Evolutionary conservation across 2,113 vertebrate genomes (phyloP), one percentile per base, ranked within the genome.

Genomic region (Himantopus leucocephalus): DNA sequence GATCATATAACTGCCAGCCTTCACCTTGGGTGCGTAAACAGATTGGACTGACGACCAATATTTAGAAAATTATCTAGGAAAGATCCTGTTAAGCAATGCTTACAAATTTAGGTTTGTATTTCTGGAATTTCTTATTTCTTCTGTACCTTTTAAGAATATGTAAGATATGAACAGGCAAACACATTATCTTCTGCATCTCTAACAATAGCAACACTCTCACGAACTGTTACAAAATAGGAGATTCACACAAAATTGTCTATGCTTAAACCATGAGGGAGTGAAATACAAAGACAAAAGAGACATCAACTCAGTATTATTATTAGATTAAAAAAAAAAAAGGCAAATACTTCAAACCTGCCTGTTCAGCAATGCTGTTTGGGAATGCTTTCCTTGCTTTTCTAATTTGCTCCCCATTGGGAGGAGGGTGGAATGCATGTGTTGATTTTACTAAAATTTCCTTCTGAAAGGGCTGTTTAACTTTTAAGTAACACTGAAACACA

Each of bases 321-420:
- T 64, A 85, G 15, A 77, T 63, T 41, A 19, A 12, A 41, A 63
- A 48, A 80, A 59, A 85, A 53, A 30, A 59, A 48, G 37, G 7
- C 5, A 91, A 70, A 83, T 29, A 37, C 23, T 92, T 58, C 52
- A 89, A 80, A 92, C 18, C 4, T 71, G 9, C 19, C 78, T 83
- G 70, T 58, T 82, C 79, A 91, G 59, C 39, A 76, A 26, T 21
- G 43, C 16, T 41, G 10, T 66, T 88, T 76, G 53, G 74, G 58
- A 93, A 94, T 24, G 35, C 29, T 94, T 73, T 71, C 47, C 60
- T 94, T 88, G 75, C 45, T 94, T 73, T 94, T 67, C 56, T 94
- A 76, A 72, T 85, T 82, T 86, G 45, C 26, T 91, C 18, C 27
- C 87, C 45, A 13, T 17, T 48, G 41, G 88, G 88, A 95, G 63